phyloP scores from a whole-genome alignment of 2,888 invertebrate genomes.

The Gastrophysa polygoni region DNA sequence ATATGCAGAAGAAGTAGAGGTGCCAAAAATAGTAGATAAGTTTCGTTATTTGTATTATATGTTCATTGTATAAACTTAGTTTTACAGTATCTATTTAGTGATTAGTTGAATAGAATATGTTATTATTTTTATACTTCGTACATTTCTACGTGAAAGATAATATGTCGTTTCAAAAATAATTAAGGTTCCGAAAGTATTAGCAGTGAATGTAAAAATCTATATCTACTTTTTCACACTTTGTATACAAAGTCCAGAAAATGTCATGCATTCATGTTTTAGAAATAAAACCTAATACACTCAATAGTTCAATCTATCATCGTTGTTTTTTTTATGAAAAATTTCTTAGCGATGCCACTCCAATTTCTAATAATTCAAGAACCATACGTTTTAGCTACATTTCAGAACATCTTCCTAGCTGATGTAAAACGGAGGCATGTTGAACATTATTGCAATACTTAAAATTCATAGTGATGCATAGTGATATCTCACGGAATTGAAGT shows the following conservation, averaged over 20 bases:
- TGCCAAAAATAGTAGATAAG: constrained; percentile 1
- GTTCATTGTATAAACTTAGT: not conserved
- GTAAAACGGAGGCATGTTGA: constrained; percentile 71
- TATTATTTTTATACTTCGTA: not conserved
- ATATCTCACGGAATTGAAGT: too few species aligned
- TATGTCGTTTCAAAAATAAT: not conserved
- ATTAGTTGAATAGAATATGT: not conserved
- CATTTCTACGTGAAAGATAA: not conserved
- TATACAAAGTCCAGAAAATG: too few species aligned
- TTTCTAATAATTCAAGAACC: constrained; percentile 73
- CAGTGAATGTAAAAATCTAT: too few species aligned
- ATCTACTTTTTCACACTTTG: too few species aligned
- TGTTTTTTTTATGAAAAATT: too few species aligned
- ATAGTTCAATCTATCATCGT: too few species aligned
- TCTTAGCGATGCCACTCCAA: constrained; percentile 59
- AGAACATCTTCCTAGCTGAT: constrained; percentile 74
- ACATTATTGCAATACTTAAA: constrained; percentile 45
- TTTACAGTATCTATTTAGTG: not conserved
- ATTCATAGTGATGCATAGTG: too few species aligned
- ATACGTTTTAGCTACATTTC: constrained; percentile 81
- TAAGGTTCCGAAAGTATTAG: too few species aligned
- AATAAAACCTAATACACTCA: too few species aligned
- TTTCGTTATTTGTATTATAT: not conserved
- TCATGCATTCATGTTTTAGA: too few species aligned
- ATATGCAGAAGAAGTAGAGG: constrained; percentile 60